Percentiles rank a stretch among this genome's conserved stretches.
phyloP scores from a whole-genome alignment of 1,140 invertebrate species.

The Marisa cornuarietis region DNA sequence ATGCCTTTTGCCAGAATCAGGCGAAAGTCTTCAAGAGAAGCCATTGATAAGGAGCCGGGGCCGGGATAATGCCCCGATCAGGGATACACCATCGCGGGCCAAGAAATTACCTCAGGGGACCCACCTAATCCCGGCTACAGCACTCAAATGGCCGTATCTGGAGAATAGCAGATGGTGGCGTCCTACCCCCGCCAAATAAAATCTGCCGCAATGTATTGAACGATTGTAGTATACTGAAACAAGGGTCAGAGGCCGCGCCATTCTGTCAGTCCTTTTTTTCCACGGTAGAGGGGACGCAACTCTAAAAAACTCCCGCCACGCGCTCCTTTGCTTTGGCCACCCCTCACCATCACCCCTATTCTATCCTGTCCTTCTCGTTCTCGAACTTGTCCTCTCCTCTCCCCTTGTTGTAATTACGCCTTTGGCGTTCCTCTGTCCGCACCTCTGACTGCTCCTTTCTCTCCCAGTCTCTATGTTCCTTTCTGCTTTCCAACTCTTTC shows the following conservation, averaged over 20 bases:
- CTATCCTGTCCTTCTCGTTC: not conserved
- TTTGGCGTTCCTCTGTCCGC: slow-evolving; percentile 5
- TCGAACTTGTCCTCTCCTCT: not conserved
- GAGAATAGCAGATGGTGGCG: slow-evolving; percentile 29
- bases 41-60: slow-evolving; percentile 29
- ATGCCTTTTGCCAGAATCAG: slow-evolving; percentile 9
- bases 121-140: slow-evolving; percentile 26
- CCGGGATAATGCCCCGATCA: slow-evolving; percentile 34
- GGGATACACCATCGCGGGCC: slow-evolving; percentile 16
- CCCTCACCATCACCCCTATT: not conserved
- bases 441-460: not conserved
- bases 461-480: not conserved
- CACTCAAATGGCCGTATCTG: slow-evolving; percentile 28
- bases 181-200: slow-evolving; percentile 24
- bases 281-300: slow-evolving; percentile 9
- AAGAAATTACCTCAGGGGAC: slow-evolving; percentile 30
- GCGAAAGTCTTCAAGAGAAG: slow-evolving; percentile 20
- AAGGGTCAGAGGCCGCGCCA: slow-evolving; percentile 23
- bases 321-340: not conserved
- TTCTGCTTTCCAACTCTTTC: not conserved
- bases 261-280: slow-evolving; percentile 14
- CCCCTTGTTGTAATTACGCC: not conserved
- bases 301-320: slow-evolving; percentile 4
- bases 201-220: slow-evolving; percentile 32
- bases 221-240: slow-evolving; percentile 27